Percentiles rank a stretch among this genome's conserved stretches.
Evolutionary conservation across 2,113 vertebrate species (phyloP).

Genomic region (Sminthopsis crassicaudata): DNA sequence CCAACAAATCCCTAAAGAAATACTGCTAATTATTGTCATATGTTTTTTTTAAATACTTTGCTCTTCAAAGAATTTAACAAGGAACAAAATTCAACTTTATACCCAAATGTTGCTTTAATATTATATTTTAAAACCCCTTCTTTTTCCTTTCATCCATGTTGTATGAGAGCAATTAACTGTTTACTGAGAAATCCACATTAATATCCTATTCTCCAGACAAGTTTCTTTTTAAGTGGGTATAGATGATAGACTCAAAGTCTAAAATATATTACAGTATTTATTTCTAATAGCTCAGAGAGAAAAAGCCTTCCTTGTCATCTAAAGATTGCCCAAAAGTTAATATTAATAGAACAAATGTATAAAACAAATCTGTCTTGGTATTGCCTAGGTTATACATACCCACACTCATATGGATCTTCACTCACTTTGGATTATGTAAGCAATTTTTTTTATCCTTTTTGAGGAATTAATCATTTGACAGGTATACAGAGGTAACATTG

Average conservation of each 20-base stretch:
- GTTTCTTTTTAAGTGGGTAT: slow-evolving; percentile 54
- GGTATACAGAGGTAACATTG: slow-evolving; percentile 66
- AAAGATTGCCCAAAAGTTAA: too few species aligned
- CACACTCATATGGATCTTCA: slow-evolving; percentile 45
- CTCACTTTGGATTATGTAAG: slow-evolving; percentile 47
- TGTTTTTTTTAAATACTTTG: slow-evolving; percentile 84
- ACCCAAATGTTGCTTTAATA: slow-evolving; percentile 78
- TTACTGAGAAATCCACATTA: not conserved
- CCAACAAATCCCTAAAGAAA: slow-evolving; percentile 86
- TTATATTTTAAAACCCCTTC: slow-evolving; percentile 40
- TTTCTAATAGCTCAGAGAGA: not conserved
- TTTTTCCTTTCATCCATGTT: slow-evolving; percentile 12
- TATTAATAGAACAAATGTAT: not conserved
- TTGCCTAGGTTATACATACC: slow-evolving; percentile 31
- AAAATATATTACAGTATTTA: not conserved
- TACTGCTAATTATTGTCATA: slow-evolving; percentile 85
- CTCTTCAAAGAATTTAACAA: slow-evolving; percentile 85
- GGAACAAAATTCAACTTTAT: slow-evolving; percentile 81
- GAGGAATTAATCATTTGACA: slow-evolving; percentile 67
- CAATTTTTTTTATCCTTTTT: slow-evolving; percentile 46
- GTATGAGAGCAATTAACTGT: slow-evolving; percentile 51
- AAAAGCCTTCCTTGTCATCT: not conserved
- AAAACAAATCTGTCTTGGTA: too few species aligned
- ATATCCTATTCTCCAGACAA: slow-evolving; percentile 34
- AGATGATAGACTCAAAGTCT: not conserved